Percentiles rank a stretch among this genome's conserved stretches.
Conservation (phyloP, 2,797 vertebrate species). For the Microctenopoma stevenorrisi region DNA sequence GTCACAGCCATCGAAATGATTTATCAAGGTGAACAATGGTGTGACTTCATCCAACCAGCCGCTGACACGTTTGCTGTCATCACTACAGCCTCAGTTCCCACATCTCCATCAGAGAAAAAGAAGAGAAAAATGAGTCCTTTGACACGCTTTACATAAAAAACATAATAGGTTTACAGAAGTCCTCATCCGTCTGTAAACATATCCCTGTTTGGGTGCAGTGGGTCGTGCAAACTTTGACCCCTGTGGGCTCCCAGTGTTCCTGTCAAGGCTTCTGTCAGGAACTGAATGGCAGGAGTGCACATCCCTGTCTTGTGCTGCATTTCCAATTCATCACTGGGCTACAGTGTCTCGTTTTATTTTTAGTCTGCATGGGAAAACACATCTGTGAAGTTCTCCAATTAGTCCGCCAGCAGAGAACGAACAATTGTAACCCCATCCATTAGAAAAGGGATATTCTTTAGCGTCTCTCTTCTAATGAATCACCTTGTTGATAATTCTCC, state of each 20-base stretch:
- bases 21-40: conserved; percentile 81
- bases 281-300: conserved; percentile 54
- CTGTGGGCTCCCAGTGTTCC: conserved; percentile 74
- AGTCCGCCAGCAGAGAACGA: background rate
- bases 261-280: conserved; percentile 71
- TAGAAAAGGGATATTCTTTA: background rate
- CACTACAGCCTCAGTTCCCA: conserved; percentile 81
- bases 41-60: conserved; percentile 68
- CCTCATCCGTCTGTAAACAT: conserved; percentile 68
- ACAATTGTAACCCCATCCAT: background rate
- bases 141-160: conserved; percentile 71
- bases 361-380: conserved; percentile 9
- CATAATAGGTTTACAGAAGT: conserved; percentile 62
- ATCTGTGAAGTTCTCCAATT: conserved; percentile 5
- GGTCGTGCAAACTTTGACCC: conserved; percentile 69
- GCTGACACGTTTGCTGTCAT: conserved; percentile 70
- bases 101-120: conserved; percentile 58
- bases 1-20: conserved; percentile 69
- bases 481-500: conserved; percentile 7
- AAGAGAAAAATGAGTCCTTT: conserved; percentile 73
- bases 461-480: conserved; percentile 22
- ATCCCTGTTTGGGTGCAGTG: conserved; percentile 80
- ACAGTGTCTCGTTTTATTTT: conserved; percentile 30
- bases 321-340: conserved; percentile 16
- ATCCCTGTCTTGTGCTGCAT: conserved; percentile 35